Evolutionary conservation across 2,888 invertebrate genomes (phyloP).

Genomic region (Sinhomidia bicolor): DNA sequence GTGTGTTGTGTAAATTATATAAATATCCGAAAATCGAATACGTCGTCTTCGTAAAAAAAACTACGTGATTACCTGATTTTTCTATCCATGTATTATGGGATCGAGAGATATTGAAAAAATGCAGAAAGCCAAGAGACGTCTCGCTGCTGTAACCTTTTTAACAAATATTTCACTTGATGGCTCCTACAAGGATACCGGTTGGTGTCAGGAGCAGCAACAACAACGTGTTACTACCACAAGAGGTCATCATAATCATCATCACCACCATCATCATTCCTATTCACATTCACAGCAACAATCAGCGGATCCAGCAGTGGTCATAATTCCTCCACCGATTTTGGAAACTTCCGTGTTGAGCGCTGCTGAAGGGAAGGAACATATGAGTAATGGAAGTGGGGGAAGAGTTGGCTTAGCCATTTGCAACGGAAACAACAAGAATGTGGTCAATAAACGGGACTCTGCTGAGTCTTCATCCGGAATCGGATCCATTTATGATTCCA

Average conservation of each 20-base stretch:
- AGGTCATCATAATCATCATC: conserved; percentile 37
- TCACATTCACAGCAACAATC: conserved; percentile 44
- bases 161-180: conserved; percentile 98
- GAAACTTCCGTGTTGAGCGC: conserved; percentile 20
- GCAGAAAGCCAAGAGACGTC: conserved; percentile 88
- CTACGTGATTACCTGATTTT: conserved; percentile 52
- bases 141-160: conserved; percentile 96
- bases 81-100: conserved; percentile 60
- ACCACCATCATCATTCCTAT: conserved; percentile 51
- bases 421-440: conserved; percentile 52
- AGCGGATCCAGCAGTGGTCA: neutral
- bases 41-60: neutral
- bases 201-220: conserved; percentile 72
- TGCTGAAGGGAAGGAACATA: conserved; percentile 14
- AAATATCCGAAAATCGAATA: neutral
- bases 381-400: neutral
- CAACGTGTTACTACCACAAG: conserved; percentile 16
- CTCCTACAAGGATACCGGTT: conserved; percentile 84
- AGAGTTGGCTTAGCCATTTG: conserved; percentile 40
- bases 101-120: conserved; percentile 75
- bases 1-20: neutral
- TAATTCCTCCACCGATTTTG: conserved; percentile 24
- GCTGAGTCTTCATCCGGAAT: conserved; percentile 36
- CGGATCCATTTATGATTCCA: conserved; percentile 61
- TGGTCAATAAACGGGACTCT: conserved; percentile 10